Evolutionary conservation across 2,888 invertebrate genomes (phyloP), one percentile per base, ranked within the genome.

Genomic region (Dusona sp.): DNA sequence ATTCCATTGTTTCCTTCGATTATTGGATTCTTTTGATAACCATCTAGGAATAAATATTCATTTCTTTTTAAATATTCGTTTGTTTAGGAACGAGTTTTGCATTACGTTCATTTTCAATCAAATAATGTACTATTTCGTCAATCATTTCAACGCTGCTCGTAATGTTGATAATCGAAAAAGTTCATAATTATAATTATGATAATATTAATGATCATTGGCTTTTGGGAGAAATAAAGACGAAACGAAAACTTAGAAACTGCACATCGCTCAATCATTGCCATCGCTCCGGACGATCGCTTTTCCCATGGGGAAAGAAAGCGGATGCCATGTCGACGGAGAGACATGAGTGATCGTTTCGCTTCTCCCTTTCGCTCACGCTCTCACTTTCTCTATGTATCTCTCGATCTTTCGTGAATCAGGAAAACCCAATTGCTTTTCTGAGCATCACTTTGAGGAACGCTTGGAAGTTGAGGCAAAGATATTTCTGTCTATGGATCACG

Each of bases 291-390:
- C n/a, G 33, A 48, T 67, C 57, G 45, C 79, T 79, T 68, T 75
- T 75, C 61, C 73, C 51, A 19, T 29, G 36, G 22, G 13, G 36
- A 25, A 25, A 57, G 61, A 68, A 65, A 33, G 74, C 68, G 64
- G 42, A 74, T 64, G 68, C 45, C 57, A 54, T 22, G 57, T 75
- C 51, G 73, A 54, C 68, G 57, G 25, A 51, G 75, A 84, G 79
- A 73, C 74, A 86, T 88, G 87, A 89, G 79, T 86, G 88, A 89
- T 89, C 85, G 87, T 83, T 85, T 82, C 74, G 54, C 42, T 74
- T 51, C 33, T 64, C 64, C 4, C 36, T 36, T 68, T 36, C 51
- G 36, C 36, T 22, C 25, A 33, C 33, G 48, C 38, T 25, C 36
- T 81, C 68, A 36, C 22, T 33, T 11, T 33, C 33, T 22, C 2